A percentile compares a stretch with the other conserved stretches of the same genome.
These are phyloP conservation scores for Monodelphis domestica DNA, from an alignment of 2,797 vertebrate genomes.

Conservation along the genomic window DNA sequence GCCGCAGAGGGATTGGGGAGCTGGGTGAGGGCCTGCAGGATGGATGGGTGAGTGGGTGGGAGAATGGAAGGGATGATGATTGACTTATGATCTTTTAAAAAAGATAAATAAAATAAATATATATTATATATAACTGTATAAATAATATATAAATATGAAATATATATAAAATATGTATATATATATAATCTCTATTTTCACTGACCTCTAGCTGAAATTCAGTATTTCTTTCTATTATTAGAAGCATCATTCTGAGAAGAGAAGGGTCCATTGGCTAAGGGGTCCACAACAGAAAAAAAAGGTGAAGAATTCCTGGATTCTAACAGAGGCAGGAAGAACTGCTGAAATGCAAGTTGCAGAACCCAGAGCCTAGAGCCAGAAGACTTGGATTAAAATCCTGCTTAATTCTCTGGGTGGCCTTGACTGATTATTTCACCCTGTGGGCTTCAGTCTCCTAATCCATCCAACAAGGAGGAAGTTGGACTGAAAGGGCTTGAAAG, in stretches of 20 bases:
- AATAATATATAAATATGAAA: too few relatives aligned
- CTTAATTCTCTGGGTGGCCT: not conserved
- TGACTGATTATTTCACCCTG: not conserved
- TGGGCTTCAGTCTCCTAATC: not conserved
- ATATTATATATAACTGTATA: too few relatives aligned
- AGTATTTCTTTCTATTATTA: not conserved
- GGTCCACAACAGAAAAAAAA: not conserved
- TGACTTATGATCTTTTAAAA: not conserved
- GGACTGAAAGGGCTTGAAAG: not conserved
- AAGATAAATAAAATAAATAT: too few relatives aligned
- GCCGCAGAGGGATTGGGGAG: accelerated
- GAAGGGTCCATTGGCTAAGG: not conserved
- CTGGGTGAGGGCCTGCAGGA: not conserved
- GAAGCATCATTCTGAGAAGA: not conserved
- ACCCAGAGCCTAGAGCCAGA: too few relatives aligned
- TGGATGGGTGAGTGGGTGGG: not conserved
- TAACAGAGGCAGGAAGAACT: slow-evolving; percentile 17
- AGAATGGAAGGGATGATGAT: not conserved
- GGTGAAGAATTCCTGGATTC: not conserved
- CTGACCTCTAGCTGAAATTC: not conserved
- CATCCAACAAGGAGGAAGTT: not conserved
- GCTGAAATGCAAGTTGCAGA: not conserved
- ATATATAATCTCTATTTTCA: not conserved
- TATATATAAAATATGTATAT: too few relatives aligned
- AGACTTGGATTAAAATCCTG: not conserved